phyloP scores from a whole-genome alignment of 1,140 invertebrate species.

The Dendroctonus ponderosae region DNA sequence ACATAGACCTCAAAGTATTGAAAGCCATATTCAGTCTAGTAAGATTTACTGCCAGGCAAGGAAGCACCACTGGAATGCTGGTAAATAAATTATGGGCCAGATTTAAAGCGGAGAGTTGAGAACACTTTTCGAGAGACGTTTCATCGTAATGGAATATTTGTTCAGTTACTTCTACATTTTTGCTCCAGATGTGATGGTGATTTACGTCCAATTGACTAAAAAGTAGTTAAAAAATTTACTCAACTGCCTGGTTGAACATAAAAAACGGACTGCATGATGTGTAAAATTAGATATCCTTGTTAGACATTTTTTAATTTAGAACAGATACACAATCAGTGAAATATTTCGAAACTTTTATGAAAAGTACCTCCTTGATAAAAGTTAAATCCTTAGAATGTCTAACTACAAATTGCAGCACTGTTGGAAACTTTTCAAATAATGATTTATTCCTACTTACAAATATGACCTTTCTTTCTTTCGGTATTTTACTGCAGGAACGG shows the following conservation, averaged over 20 bases:
- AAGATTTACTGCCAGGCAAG: conserved; percentile 84
- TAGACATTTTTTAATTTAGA: not conserved
- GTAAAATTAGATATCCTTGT: no score
- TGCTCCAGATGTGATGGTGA: conserved; percentile 73
- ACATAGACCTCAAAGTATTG: conserved; percentile 83
- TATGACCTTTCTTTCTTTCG: conserved; percentile 47
- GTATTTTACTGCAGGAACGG: conserved; percentile 40
- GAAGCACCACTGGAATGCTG: conserved; percentile 79
- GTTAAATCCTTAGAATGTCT: no score
- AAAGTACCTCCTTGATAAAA: no score
- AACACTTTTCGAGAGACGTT: conserved; percentile 53
- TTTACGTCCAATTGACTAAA: conserved; percentile 56
- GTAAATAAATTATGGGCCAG: conserved; percentile 89
- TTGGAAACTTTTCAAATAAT: not conserved
- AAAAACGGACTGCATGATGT: no score
- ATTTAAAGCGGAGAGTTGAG: conserved; percentile 73
- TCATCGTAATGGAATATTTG: conserved; percentile 59
- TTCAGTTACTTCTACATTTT: conserved; percentile 67
- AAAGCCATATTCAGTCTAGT: conserved; percentile 87
- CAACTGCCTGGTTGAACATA: not conserved
- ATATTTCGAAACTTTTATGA: no score
- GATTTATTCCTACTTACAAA: conserved; percentile 38
- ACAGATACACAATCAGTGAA: no score
- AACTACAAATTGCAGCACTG: no score
- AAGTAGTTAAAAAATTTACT: conserved; percentile 22